phyloP scores from a whole-genome alignment of 1,140 invertebrate species.

The Battus philenor region DNA sequence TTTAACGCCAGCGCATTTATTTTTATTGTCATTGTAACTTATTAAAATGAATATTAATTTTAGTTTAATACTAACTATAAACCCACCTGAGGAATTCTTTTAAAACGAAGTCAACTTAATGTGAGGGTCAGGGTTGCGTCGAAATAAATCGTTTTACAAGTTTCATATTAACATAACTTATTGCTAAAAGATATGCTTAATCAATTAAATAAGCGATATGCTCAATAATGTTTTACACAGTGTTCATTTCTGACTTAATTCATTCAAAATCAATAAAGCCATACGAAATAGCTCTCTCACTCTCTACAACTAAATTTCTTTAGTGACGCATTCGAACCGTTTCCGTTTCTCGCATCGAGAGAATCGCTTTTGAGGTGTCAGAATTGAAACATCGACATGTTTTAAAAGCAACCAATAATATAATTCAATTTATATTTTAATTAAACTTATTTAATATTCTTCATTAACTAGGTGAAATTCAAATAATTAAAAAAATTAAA shows the following conservation, averaged over 20 bases:
- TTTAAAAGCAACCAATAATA: too few species aligned
- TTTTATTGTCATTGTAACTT: conserved; percentile 63
- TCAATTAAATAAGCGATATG: conserved; percentile 2
- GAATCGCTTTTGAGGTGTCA: too few species aligned
- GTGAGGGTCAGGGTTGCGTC: conserved; percentile 40
- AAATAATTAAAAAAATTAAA: too few species aligned
- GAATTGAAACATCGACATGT: too few species aligned
- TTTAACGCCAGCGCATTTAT: too few species aligned
- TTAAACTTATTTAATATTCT: too few species aligned
- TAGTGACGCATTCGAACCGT: conserved; percentile 8
- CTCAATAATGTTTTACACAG: conserved; percentile 22
- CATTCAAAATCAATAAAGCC: conserved; percentile 45
- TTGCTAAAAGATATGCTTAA: conserved; percentile 12
- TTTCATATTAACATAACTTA: conserved; percentile 32
- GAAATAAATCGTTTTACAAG: conserved; percentile 24
- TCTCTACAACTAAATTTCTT: conserved; percentile 13
- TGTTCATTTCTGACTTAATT: conserved; percentile 26
- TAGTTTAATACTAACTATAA: conserved; percentile 37
- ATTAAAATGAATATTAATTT: conserved; percentile 58
- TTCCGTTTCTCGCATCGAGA: too few species aligned
- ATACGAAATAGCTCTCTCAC: conserved; percentile 35
- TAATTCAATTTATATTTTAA: too few species aligned
- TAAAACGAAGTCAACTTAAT: conserved; percentile 20
- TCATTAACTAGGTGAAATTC: too few species aligned
- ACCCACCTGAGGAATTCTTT: conserved; percentile 16